A percentile compares a stretch with the other conserved stretches of the same genome.
Conservation (phyloP, 2,888 invertebrate species). For the Diplolepis rosae region DNA sequence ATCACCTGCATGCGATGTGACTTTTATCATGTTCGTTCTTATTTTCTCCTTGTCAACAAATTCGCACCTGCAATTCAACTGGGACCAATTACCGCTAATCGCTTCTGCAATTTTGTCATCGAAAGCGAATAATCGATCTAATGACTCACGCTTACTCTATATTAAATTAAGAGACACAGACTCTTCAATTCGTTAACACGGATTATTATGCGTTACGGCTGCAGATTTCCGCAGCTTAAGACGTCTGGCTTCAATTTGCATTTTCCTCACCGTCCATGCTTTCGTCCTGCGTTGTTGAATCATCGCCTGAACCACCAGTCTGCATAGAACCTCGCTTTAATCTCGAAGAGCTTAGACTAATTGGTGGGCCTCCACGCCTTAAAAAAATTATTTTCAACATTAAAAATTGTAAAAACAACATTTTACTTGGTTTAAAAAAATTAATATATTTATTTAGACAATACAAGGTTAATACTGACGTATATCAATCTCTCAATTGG, state of each 20-base stretch:
- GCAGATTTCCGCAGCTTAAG: slow-evolving; percentile 36
- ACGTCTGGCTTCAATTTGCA: slow-evolving; percentile 72
- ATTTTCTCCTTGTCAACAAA: slow-evolving; percentile 24
- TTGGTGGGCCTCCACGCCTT: slow-evolving; percentile 76
- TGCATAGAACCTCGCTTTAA: slow-evolving; percentile 84
- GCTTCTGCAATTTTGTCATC: slow-evolving; percentile 22
- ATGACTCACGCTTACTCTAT: slow-evolving; percentile 32
- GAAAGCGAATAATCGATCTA: slow-evolving; percentile 31
- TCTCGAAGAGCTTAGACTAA: slow-evolving; percentile 79
- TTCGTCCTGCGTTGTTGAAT: slow-evolving; percentile 85
- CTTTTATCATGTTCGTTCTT: slow-evolving; percentile 7
- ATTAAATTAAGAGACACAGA: slow-evolving; percentile 29
- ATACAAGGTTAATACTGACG: too few relatives aligned
- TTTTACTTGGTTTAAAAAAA: too few relatives aligned
- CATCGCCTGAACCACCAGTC: slow-evolving; percentile 83
- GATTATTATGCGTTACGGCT: slow-evolving; percentile 50
- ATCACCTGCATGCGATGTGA: slow-evolving; percentile 34
- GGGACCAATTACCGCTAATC: not conserved
- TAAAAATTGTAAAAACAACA: too few relatives aligned
- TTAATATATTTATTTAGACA: too few relatives aligned
- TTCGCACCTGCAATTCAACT: slow-evolving; percentile 21
- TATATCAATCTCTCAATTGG: too few relatives aligned
- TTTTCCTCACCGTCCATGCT: slow-evolving; percentile 84
- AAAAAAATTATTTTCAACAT: slow-evolving; percentile 43
- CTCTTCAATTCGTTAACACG: slow-evolving; percentile 7